Evolutionary conservation across 2,113 vertebrate species (phyloP).

Genomic region (Notothenia rossii): DNA sequence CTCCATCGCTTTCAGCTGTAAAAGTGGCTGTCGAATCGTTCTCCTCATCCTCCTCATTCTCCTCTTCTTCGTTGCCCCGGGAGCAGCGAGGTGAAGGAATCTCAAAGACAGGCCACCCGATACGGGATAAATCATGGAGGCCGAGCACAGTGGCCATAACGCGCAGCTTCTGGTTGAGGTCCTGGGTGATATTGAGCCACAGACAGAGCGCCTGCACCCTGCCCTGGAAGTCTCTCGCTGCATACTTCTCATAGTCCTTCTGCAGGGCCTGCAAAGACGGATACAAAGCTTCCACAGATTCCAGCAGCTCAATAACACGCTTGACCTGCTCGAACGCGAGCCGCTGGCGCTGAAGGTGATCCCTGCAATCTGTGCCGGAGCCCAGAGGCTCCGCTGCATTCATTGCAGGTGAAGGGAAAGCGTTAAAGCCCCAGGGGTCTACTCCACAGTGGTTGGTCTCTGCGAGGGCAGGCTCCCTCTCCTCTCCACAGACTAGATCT

Average conservation of each 20-base stretch:
- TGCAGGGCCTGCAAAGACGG: slow-evolving; percentile 97
- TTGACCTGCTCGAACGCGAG: slow-evolving; percentile 97
- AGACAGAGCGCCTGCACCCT: slow-evolving; percentile 99
- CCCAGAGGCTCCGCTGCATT: slow-evolving; percentile 81
- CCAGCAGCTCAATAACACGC: slow-evolving; percentile 94
- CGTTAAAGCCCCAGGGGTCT: slow-evolving; percentile 75
- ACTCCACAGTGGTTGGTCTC: slow-evolving; percentile 79
- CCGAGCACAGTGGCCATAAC: slow-evolving; percentile 99
- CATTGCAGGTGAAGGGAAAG: slow-evolving; percentile 63
- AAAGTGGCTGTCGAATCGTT: slow-evolving; percentile 87
- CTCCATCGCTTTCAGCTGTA: slow-evolving; percentile 88
- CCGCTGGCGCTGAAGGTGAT: slow-evolving; percentile 93
- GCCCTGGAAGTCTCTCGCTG: slow-evolving; percentile 96
- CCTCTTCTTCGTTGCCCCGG: slow-evolving; percentile 85
- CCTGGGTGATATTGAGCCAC: slow-evolving; percentile 98
- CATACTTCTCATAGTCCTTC: slow-evolving; percentile 97
- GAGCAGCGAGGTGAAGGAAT: slow-evolving; percentile 94
- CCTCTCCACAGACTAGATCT: slow-evolving; percentile 51
- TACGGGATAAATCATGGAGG: slow-evolving; percentile 92
- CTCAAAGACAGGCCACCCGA: slow-evolving; percentile 99
- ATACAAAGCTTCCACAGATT: slow-evolving; percentile 97
- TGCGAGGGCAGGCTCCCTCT: slow-evolving; percentile 76
- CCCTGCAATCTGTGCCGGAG: slow-evolving; percentile 84
- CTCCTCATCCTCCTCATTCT: slow-evolving; percentile 85
- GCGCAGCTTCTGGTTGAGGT: slow-evolving; percentile 97